phyloP scores from a whole-genome alignment of 1,140 invertebrate species.

The Centruroides sculpturatus region DNA sequence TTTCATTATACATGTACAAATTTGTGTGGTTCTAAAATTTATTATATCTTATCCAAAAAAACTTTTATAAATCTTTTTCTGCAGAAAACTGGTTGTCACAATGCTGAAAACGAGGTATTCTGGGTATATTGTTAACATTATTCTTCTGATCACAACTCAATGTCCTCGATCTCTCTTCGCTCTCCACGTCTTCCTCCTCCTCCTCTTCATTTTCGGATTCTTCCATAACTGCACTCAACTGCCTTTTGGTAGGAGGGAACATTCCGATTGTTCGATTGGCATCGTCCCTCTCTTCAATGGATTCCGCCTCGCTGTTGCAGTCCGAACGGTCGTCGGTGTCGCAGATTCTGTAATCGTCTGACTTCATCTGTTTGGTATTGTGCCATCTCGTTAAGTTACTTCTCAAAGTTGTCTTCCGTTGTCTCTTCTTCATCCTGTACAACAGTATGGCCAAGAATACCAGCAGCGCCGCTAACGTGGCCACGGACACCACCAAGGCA shows the following conservation, averaged over 20 bases:
- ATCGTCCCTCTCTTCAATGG: neutral
- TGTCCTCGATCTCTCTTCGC: neutral
- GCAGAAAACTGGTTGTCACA: neutral
- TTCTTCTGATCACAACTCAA: neutral
- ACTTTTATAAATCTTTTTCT: neutral
- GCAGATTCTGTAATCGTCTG: neutral
- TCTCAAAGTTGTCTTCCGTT: neutral
- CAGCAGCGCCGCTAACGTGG: neutral
- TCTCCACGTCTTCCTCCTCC: neutral
- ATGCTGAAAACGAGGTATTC: neutral
- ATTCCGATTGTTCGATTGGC: neutral
- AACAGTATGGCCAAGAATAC: neutral
- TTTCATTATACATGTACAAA: too few relatives aligned
- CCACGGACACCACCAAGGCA: neutral
- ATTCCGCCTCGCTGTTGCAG: neutral
- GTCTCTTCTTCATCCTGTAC: neutral
- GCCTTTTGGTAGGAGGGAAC: neutral
- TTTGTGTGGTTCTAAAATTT: too few relatives aligned
- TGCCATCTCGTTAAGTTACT: neutral
- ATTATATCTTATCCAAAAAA: neutral
- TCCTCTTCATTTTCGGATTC: constrained; percentile 1
- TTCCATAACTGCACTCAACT: constrained; percentile 3
- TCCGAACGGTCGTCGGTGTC: neutral
- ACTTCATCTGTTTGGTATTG: too few relatives aligned
- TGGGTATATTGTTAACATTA: neutral